phyloP scores from a whole-genome alignment of 2,797 vertebrate species.

The Anguilla obscura region DNA sequence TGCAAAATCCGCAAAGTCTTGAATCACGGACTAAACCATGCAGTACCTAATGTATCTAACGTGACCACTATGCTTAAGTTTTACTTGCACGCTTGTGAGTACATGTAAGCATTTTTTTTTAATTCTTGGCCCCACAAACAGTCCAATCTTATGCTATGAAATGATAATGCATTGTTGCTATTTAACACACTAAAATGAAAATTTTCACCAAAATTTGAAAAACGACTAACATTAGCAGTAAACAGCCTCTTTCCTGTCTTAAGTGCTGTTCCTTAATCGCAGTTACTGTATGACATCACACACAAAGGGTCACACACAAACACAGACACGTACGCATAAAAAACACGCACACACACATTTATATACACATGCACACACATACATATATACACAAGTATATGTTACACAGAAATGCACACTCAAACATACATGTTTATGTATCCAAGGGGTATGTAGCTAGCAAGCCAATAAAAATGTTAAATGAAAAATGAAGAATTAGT shows the following conservation, averaged over 20 bases:
- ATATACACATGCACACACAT: neutral
- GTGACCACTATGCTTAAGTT: too few species aligned
- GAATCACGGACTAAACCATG: neutral
- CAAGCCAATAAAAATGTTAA: conserved; percentile 5
- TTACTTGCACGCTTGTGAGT: neutral
- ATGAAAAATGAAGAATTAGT: conserved; percentile 23
- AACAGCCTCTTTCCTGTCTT: neutral
- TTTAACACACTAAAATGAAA: conserved; percentile 9
- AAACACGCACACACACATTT: neutral
- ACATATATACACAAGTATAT: neutral
- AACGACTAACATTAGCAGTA: neutral
- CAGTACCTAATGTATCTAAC: neutral
- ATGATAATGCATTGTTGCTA: neutral
- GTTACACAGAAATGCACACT: neutral
- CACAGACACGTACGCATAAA: neutral
- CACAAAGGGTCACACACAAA: neutral
- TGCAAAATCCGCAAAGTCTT: neutral
- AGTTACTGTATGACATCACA: conserved; percentile 6
- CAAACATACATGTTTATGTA: neutral
- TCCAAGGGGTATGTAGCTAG: neutral
- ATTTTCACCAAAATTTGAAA: neutral
- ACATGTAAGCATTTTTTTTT: neutral
- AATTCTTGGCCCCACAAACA: neutral
- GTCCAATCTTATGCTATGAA: neutral
- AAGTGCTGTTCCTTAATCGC: conserved; percentile 19